Evolutionary conservation across 2,888 invertebrate genomes (phyloP).

Genomic region (Xylota segnis): DNA sequence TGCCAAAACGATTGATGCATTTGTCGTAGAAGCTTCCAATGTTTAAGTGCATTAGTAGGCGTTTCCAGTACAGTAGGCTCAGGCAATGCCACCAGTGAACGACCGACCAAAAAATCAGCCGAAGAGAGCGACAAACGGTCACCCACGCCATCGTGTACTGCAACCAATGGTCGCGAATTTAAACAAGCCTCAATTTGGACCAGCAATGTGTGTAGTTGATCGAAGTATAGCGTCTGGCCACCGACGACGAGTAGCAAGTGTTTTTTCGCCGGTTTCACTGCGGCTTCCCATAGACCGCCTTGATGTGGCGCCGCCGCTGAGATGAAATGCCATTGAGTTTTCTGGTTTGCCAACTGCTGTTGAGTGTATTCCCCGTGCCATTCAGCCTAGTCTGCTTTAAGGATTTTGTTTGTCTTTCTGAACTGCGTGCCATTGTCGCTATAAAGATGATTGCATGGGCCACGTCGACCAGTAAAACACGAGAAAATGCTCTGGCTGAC

Average conservation of each 20-base stretch:
- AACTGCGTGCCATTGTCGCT: conserved; percentile 51
- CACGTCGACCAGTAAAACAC: conserved; percentile 7
- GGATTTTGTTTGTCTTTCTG: conserved; percentile 24
- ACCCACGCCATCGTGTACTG: conserved; percentile 7
- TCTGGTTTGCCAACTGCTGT: conserved; percentile 24
- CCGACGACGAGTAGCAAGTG: conserved; percentile 12
- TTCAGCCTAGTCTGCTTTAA: conserved; percentile 8
- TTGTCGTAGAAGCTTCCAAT: too few relatives aligned
- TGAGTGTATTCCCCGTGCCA: conserved; percentile 27
- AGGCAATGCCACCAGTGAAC: conserved; percentile 22
- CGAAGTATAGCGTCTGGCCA: conserved; percentile 14
- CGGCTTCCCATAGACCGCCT: conserved; percentile 54
- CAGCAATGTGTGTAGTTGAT: conserved; percentile 28
- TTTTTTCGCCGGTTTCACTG: conserved; percentile 47
- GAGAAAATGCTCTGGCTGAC: conserved; percentile 36
- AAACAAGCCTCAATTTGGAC: conserved; percentile 25
- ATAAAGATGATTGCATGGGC: conserved; percentile 26
- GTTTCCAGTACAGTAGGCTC: not conserved
- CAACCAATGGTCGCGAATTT: conserved; percentile 21
- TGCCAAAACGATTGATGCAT: too few relatives aligned
- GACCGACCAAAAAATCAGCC: conserved; percentile 23
- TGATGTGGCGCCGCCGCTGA: not conserved
- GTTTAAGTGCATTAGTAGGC: too few relatives aligned
- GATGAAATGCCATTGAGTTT: conserved; percentile 30
- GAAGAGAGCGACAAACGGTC: conserved; percentile 8